These are phyloP conservation scores for Eptatretus atami DNA, from an alignment of 2,797 vertebrate genomes.

Conservation along the genomic window DNA sequence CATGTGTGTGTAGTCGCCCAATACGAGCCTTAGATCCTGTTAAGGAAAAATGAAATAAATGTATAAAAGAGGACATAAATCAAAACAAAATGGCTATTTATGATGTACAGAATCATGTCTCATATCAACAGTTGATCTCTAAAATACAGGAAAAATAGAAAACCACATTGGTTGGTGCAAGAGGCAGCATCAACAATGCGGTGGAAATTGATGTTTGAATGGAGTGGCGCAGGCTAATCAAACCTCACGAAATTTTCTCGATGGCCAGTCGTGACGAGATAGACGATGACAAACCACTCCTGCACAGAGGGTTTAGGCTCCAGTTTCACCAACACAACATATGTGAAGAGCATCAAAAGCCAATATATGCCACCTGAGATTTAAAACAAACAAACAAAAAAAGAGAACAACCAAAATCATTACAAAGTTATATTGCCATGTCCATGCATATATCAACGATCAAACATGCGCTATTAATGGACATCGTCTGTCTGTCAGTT, in stretches of 20 bases:
- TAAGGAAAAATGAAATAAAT: neutral
- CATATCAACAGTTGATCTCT: no score
- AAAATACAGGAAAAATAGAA: no score
- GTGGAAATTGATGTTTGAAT: no score
- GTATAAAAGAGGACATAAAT: no score
- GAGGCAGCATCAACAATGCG: no score
- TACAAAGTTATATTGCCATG: no score
- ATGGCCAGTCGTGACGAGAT: slow-evolving; percentile 45
- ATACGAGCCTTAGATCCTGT: no score
- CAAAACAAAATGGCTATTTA: no score
- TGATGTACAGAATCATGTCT: no score
- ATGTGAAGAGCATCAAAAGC: slow-evolving; percentile 68
- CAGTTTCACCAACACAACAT: slow-evolving; percentile 59
- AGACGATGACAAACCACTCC: slow-evolving; percentile 62
- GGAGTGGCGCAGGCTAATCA: slow-evolving; percentile 10
- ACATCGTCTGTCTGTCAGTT: neutral
- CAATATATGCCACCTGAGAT: slow-evolving; percentile 48
- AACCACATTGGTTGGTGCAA: no score
- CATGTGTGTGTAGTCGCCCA: no score
- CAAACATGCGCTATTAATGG: no score
- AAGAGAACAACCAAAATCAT: neutral
- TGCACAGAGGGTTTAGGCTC: slow-evolving; percentile 29
- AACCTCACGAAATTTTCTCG: slow-evolving; percentile 73
- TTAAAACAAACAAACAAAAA: neutral
- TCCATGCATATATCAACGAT: neutral